Evolutionary conservation across 2,113 vertebrate genomes (phyloP), one percentile per base, ranked within the genome.

Genomic region (Amphiprion percula): DNA sequence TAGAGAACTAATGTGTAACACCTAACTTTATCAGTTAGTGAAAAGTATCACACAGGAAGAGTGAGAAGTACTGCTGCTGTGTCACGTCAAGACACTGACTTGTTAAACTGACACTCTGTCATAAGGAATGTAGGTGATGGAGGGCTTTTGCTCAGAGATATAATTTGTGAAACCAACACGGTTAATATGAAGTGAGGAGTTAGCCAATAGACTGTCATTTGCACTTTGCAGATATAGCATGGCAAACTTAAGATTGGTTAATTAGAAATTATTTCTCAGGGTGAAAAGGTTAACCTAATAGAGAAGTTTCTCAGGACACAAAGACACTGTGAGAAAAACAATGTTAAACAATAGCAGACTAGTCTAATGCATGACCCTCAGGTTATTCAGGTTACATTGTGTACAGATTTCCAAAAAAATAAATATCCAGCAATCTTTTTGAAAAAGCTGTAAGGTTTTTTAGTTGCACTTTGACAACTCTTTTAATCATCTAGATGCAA

Each of bases 21-120:
- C 66, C 37, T 76, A 33, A 84, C 50, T 65, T 77, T 33, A 68
- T 64, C n/a, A 46, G 61, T 46, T 46, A 54, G 47, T 77, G 37
- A 10, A 52, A 61, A 66, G 66, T 61, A 68, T 80, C 72, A 84
- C 50, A 67, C 63, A 60, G 79, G 73, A 83, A 81, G 52, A 82
- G 56, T 33, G 19, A 5, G 67, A n/a, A 68, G 74, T 63, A 44
- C 68, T 64, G 69, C 76, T 56, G 56, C 30, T 81, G 61, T 78
- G 59, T 61, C 68, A 17, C 71, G 79, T 89, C 73, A 86, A 82
- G 81, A 88, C 58, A 66, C 41, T 58, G 53, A 75, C 74, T 86
- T 74, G 68, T 82, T 80, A 76, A 87, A 62, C 12, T 80, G 89
- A 85, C 89, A 83, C 66, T 70, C 83, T 90, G 86, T 89, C 86